These are phyloP conservation scores for Morpho achilles DNA, from an alignment of 2,888 invertebrate species.

Conservation along the genomic window DNA sequence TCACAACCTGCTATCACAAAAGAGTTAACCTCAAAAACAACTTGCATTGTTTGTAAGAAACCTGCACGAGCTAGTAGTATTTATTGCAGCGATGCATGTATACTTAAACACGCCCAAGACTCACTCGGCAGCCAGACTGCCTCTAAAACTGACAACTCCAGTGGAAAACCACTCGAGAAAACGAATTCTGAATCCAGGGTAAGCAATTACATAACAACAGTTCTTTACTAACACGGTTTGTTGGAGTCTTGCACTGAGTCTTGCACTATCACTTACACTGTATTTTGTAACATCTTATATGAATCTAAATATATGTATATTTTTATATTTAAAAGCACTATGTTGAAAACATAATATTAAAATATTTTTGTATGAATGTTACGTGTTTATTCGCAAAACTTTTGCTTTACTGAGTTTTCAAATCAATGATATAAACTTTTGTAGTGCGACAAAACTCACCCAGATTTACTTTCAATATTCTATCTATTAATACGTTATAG, in stretches of 20 bases:
- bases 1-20: conserved; percentile 31
- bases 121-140: conserved; percentile 59
- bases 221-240: conserved; percentile 2
- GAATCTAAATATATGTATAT: conserved; percentile 7
- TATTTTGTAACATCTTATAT: too few species aligned
- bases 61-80: conserved; percentile 88
- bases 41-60: conserved; percentile 89
- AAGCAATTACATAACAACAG: conserved; percentile 22
- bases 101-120: conserved; percentile 90
- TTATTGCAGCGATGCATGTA: conserved; percentile 94
- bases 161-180: conserved; percentile 51
- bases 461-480: too few species aligned
- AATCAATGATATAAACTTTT: too few species aligned
- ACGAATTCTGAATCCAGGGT: conserved; percentile 63
- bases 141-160: conserved; percentile 41
- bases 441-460: too few species aligned
- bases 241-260: neutral
- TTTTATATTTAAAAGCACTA: too few species aligned
- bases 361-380: too few species aligned
- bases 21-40: conserved; percentile 49
- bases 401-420: too few species aligned
- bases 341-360: too few species aligned
- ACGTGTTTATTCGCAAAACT: too few species aligned
- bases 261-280: neutral
- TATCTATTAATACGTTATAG: too few species aligned